phyloP scores from a whole-genome alignment of 1,140 invertebrate genomes.

The Drosophila obscura region DNA sequence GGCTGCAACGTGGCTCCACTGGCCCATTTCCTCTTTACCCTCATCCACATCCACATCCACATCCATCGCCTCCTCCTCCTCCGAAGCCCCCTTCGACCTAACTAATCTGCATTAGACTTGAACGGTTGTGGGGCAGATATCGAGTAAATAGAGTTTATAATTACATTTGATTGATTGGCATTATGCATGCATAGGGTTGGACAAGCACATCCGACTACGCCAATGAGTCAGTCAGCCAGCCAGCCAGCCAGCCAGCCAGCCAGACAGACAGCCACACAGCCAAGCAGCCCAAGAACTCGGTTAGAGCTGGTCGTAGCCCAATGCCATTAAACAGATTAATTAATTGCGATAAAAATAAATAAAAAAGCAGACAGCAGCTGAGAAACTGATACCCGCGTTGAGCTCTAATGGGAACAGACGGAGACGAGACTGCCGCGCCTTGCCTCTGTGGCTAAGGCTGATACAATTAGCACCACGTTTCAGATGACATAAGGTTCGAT shows the following conservation, averaged over 20 bases:
- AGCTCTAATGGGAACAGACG: constrained; percentile 34
- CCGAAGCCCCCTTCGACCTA: background rate
- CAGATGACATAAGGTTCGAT: constrained; percentile 62
- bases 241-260: background rate
- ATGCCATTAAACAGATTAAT: constrained; percentile 75
- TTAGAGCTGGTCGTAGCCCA: constrained; percentile 31
- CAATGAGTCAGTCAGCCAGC: constrained; percentile 15
- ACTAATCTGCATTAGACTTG: constrained; percentile 20
- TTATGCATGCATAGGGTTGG: constrained; percentile 59
- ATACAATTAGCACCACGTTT: constrained; percentile 70
- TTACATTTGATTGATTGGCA: constrained; percentile 76
- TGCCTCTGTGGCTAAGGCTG: constrained; percentile 36
- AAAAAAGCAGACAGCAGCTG: constrained; percentile 40
- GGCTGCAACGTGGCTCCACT: constrained; percentile 11
- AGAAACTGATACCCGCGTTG: constrained; percentile 51
- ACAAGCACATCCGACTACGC: constrained; percentile 41
- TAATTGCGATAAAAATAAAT: constrained; percentile 70
- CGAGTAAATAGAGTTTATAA: constrained; percentile 61
- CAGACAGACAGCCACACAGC: constrained; percentile 3
- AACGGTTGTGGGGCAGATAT: constrained; percentile 16
- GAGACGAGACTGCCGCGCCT: constrained; percentile 42
- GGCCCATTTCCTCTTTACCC: too few relatives aligned
- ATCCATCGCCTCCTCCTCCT: too few relatives aligned
- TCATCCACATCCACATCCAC: too few relatives aligned
- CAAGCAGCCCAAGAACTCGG: constrained; percentile 51